Evolutionary conservation across 2,888 invertebrate species (phyloP), one percentile per base, ranked within the genome.

Genomic region (Spodoptera picta): DNA sequence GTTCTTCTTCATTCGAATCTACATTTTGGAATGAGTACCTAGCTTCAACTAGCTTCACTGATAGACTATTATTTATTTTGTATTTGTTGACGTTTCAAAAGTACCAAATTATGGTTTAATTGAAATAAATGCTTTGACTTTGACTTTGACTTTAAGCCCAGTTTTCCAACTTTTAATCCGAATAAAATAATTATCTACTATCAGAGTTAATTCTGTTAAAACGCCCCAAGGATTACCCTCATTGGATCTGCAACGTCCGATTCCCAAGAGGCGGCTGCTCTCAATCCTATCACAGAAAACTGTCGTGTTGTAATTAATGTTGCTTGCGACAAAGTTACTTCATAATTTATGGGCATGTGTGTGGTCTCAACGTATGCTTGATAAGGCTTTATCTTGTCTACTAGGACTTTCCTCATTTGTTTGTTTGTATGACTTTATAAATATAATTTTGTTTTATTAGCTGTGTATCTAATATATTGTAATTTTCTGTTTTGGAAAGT

Each of bases 271-370:
- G 5, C 9, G 41, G 44, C 27, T 48, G 27, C 24, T 11, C 62
- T 65, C 67, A 67, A 67, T 65, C 50, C 60, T 59, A 51, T 46
- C 43, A 36, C 46, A 54, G 55, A 66, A 67, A 68, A 61, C 60
- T 68, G 70, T 27, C 90, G 44, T 42, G 85, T 51, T 24, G 41
- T 71, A 65, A 78, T 76, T 79, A 71, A 75, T 71, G 66, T 65
- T 70, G 65, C 72, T 60, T 53, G 51, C 44, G 19, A 23, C 51
- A 50, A 68, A 65, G 73, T 76, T 59, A 48, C 46, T 57, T 60
- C 45, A 62, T 58, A 73, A 79, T 68, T 71, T 49, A 68, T 68
- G 63, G 58, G 61, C 12, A 62, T 64, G 61, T 19, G 60, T 65
- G 65, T 53, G 56, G 69, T 43, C 54, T 54, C 24, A 44, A 69